Base-by-base conservation (phyloP, 2,888 invertebrate genomes). In the Trichopria drosophilae region DNA sequence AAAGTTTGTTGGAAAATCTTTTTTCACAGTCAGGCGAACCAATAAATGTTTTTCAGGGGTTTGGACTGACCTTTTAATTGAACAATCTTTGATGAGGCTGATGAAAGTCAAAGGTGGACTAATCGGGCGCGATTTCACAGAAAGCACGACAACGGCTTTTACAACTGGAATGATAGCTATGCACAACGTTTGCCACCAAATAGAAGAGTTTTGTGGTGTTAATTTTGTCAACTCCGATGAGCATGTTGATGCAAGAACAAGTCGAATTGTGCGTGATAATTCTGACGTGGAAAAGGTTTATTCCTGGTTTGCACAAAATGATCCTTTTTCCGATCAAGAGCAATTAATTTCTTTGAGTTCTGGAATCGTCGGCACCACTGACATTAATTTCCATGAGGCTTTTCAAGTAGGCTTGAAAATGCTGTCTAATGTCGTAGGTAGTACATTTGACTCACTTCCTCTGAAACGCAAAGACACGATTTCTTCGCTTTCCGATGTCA, bases 41-140 rank as follows among this genome's bases (percentile, higher is more conserved):
- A 55, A 62, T 31, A 61, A 60, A 46, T 45, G 52, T n/a, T 61
- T 53, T 53, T 42, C 50, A 6, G 62, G 62, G 7, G 39, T 58
- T 4, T 61, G 53, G 45, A 55, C 35, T 6, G 58, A 61, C 35
- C 58, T 60, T 57, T 51, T 44, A 1, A 60, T 62, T 19, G 59
- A 61, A 23, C 59, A 61, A 36, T 57, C 57, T 1, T 34, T 61
- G 31, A 63, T 60, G 20, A 44, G 53, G 12, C 59, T 47, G 24
- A n/a, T n/a, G n/a, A n/a, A n/a, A n/a, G n/a, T n/a, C n/a, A n/a
- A n/a, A n/a, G n/a, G n/a, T n/a, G n/a, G n/a, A n/a, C n/a, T n/a
- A n/a, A n/a, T n/a, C n/a, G n/a, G n/a, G n/a, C n/a, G n/a, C n/a
- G n/a, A n/a, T n/a, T n/a, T n/a, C n/a, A n/a, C n/a, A n/a, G n/a